These are phyloP conservation scores for Polyploca ridens DNA, from an alignment of 2,888 invertebrate genomes.

Conservation along the genomic window DNA sequence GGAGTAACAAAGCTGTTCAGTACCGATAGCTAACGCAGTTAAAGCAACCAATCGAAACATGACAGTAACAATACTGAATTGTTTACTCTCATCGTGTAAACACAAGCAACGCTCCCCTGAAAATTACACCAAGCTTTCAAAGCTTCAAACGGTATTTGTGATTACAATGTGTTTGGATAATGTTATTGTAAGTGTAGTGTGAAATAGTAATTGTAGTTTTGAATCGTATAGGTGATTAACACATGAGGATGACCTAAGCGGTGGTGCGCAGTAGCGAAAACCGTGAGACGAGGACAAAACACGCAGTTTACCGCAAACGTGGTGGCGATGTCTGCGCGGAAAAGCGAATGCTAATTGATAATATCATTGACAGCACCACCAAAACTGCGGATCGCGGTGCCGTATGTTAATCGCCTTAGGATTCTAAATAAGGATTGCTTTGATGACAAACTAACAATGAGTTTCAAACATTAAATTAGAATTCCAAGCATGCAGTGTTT, in stretches of 20 bases:
- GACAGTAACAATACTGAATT: background rate
- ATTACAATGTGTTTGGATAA: conserved; percentile 1
- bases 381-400: no score
- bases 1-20: no score
- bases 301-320: no score
- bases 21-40: background rate
- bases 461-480: no score
- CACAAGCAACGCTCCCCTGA: background rate
- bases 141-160: background rate
- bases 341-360: no score
- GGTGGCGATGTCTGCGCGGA: no score
- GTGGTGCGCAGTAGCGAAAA: no score
- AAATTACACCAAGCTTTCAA: background rate
- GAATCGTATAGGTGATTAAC: background rate
- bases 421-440: background rate
- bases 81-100: conserved; percentile 4
- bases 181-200: background rate
- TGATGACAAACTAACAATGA: background rate
- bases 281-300: no score
- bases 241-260: no score
- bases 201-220: background rate
- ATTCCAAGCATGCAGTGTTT: no score
- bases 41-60: background rate
- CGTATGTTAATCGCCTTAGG: background rate
- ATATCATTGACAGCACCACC: no score